Percentiles rank a stretch among this genome's conserved stretches.
phyloP scores from a whole-genome alignment of 2,113 vertebrate genomes.

The Typhlomys cinereus region DNA sequence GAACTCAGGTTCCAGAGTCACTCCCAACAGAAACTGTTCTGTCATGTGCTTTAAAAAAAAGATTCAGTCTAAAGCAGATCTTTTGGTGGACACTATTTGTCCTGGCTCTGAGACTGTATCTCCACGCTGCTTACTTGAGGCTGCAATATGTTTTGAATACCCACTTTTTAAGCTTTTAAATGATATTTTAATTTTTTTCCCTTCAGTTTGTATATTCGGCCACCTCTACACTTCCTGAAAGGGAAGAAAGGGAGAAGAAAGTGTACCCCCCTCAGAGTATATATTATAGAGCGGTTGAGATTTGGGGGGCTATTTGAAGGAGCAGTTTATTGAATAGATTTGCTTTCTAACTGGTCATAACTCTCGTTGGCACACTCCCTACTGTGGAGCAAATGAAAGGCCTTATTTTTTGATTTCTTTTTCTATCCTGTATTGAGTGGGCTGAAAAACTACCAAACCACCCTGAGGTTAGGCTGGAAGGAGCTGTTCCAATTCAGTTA shows the following conservation, averaged over 20 bases:
- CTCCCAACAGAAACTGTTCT: neutral
- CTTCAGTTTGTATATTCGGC: conserved; percentile 2
- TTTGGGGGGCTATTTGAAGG: neutral
- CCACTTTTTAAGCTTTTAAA: conserved; percentile 36
- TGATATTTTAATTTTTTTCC: conserved; percentile 8
- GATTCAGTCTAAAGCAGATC: neutral
- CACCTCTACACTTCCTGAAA: conserved; percentile 16
- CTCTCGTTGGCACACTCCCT: neutral
- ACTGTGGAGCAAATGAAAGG: neutral
- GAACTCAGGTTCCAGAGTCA: neutral
- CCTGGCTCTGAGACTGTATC: neutral
- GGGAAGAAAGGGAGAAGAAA: neutral
- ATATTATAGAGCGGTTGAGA: neutral
- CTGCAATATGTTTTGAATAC: conserved; percentile 27
- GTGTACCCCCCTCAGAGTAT: neutral
- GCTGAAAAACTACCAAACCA: neutral
- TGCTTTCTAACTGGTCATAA: neutral
- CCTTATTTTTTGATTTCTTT: neutral
- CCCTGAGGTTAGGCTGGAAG: neutral
- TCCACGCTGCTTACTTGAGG: conserved; percentile 16
- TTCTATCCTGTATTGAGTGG: neutral
- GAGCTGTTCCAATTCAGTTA: neutral
- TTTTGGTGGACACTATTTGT: conserved; percentile 24
- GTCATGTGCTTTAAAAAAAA: neutral
- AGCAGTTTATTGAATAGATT: neutral